Conservation (phyloP, 2,113 vertebrate genomes). For the Oreotrochilus melanogaster region DNA sequence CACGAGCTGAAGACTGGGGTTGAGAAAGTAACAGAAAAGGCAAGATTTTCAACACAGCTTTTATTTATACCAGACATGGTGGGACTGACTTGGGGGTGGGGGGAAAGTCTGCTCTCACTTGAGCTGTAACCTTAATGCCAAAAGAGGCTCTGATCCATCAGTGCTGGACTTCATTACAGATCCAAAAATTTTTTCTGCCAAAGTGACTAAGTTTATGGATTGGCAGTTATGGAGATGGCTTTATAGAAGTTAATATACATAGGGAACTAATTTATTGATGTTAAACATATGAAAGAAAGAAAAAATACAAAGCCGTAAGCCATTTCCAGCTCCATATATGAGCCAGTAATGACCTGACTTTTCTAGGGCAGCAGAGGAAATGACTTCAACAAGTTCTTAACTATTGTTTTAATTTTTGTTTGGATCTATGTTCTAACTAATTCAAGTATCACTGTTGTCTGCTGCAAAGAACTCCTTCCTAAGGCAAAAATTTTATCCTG, state of each 20-base stretch:
- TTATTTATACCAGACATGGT: not conserved
- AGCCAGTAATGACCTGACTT: not conserved
- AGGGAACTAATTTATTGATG: not conserved
- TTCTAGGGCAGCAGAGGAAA: not conserved
- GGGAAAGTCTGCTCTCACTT: not conserved
- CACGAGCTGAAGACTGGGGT: constrained; percentile 82
- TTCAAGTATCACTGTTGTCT: not conserved
- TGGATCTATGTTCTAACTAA: not conserved
- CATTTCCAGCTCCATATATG: not conserved
- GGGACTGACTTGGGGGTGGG: not conserved
- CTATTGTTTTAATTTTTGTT: not conserved
- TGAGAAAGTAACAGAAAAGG: constrained; percentile 84
- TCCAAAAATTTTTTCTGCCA: not conserved
- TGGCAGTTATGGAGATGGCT: not conserved
- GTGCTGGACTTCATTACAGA: not conserved
- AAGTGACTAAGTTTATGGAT: not conserved
- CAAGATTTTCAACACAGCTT: not conserved
- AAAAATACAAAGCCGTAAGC: not conserved
- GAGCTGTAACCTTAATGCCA: not conserved
- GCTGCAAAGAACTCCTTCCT: not conserved
- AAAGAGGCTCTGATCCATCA: not conserved
- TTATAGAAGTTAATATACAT: not conserved
- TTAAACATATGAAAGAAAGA: not conserved
- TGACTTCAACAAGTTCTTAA: not conserved
- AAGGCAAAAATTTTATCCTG: not conserved